Base-by-base conservation (phyloP, 2,797 vertebrate species). In the Botia almorhae region DNA sequence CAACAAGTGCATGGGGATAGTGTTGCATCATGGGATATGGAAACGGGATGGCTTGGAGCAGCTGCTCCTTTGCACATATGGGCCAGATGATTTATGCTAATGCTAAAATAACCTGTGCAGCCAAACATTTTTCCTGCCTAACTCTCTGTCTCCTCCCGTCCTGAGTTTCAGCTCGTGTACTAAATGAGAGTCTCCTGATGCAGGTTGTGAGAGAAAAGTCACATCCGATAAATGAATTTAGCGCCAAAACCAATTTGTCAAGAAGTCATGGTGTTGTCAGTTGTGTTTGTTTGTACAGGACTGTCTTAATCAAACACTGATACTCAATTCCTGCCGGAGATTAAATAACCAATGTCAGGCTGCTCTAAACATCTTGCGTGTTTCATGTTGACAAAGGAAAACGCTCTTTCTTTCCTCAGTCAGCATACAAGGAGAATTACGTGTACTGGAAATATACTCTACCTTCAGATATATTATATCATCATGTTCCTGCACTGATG, bases 291-390 rank as follows among this genome's bases (percentile, higher is more conserved):
- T 67, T 78, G 72, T 78, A 78, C 78, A 79, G 50, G 67, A 68
- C 74, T 78, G 73, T 86, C 82, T 84, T 85, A 89, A 88, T 88
- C 89, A 92, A 92, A 90, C 89, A 89, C 86, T 85, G 72, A 89
- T 90, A 88, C 85, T 74, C 82, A 85, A 88, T 90, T 89, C 58
- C 36, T 85, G 53, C 61, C 17, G 65, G 43, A 67, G 60, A 80
- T 69, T 63, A 71, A 71, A 72, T 74, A 46, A 64, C n/a, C 3
- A 56, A 55, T 33, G 36, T 50, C 82, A 48, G 51, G 58, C 43
- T 56, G 77, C 50, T 60, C 64, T 55, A 65, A 81, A 82, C 78
- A 71, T 76, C 56, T 26, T 55, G 56, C 23, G 17, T 63, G 33
- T 69, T 72, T 79, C 58, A 79, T n/a, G 43, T 72, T 13, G 14